Percentiles rank a stretch among this genome's conserved stretches.
Conservation (phyloP, 1,140 invertebrate genomes). For the Thaumatotibia leucotreta region DNA sequence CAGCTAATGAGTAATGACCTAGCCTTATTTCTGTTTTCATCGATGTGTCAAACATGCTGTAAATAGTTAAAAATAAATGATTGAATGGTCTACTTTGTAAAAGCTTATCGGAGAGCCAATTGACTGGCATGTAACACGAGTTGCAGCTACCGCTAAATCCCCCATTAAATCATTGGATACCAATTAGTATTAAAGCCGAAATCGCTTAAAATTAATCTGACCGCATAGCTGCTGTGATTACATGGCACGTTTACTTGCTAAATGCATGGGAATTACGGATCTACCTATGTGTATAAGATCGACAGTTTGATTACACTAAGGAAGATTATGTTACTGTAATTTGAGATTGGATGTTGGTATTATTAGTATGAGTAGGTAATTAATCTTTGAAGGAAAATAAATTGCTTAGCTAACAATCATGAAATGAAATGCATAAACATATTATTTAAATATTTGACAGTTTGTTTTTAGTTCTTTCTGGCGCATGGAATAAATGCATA, state of each 20-base stretch:
- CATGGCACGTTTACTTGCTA: not conserved
- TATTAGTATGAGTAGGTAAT: no score
- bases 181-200: not conserved
- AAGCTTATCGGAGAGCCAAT: not conserved
- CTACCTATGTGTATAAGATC: not conserved
- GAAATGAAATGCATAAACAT: no score
- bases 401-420: no score
- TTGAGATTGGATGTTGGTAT: no score
- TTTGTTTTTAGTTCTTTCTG: no score
- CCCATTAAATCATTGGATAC: constrained; percentile 1
- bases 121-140: not conserved
- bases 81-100: not conserved
- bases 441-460: no score
- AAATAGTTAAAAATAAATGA: no score
- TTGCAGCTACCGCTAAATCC: not conserved
- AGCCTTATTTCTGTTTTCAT: no score
- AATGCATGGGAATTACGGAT: not conserved
- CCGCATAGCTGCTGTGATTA: not conserved
- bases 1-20: no score
- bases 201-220: constrained; percentile 8
- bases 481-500: no score
- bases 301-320: not conserved
- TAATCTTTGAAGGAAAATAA: no score
- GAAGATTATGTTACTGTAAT: not conserved
- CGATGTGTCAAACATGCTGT: no score